Conservation (phyloP, 53 echinoderm and acorn worm species). For the Echinarachnius parma region DNA sequence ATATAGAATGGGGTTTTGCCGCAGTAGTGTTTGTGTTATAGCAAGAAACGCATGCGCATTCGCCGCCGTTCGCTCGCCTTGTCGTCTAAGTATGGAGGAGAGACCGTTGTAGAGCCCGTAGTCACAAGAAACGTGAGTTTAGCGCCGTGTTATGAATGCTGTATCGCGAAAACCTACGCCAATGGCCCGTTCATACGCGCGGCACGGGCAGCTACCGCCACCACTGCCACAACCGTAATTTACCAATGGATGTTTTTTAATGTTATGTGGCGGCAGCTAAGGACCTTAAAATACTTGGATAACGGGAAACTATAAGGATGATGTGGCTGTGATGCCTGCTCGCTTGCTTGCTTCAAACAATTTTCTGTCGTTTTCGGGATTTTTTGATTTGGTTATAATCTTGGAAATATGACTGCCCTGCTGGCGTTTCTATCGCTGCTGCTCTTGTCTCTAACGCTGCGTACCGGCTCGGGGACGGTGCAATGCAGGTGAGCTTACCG, state of each 20-base stretch:
- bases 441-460: conserved; percentile 18
- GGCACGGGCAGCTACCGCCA: background rate
- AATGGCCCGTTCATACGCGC: conserved; percentile 22
- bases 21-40: conserved; percentile 11
- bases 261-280: conserved; percentile 12
- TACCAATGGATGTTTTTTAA: conserved; percentile 7
- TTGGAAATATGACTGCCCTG: conserved; percentile 28
- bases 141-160: conserved; percentile 37
- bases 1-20: too few relatives aligned
- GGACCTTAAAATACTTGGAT: too few relatives aligned
- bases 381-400: too few relatives aligned
- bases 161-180: conserved; percentile 38
- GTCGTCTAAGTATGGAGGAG: conserved; percentile 1
- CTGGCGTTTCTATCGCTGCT: conserved; percentile 5
- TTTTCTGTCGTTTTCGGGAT: too few relatives aligned
- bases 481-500: conserved; percentile 38
- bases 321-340: too few relatives aligned
- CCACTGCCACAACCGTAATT: background rate
- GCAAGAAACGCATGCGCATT: conserved; percentile 26
- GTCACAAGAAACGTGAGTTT: conserved; percentile 47
- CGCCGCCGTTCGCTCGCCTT: conserved; percentile 7
- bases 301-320: too few relatives aligned
- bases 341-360: too few relatives aligned
- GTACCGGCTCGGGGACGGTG: conserved; percentile 24
- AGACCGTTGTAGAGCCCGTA: conserved; percentile 24